Evolutionary conservation across 2,113 vertebrate species (phyloP).

Genomic region (Tragulus kanchil): DNA sequence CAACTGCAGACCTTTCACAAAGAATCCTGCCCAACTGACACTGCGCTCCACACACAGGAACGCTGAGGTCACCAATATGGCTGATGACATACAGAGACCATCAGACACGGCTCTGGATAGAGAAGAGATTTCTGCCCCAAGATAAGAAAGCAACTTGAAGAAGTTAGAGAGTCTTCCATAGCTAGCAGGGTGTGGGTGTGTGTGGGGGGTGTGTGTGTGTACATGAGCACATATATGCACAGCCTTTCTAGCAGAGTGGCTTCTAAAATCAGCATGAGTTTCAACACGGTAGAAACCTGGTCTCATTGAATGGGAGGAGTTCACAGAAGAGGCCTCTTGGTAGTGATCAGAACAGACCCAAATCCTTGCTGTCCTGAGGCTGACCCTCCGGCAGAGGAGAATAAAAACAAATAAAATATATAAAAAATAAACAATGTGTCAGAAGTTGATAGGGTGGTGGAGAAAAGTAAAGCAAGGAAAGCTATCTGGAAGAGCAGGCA

Average conservation of each 20-base stretch:
- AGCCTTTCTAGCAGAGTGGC: not conserved
- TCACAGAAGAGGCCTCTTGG: not conserved
- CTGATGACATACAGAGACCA: not conserved
- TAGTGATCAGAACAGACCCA: not conserved
- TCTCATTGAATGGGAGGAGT: not conserved
- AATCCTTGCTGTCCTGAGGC: not conserved
- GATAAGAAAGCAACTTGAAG: not conserved
- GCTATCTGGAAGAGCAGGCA: not conserved
- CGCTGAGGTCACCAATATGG: not conserved
- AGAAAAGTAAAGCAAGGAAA: not conserved
- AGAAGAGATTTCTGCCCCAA: not conserved
- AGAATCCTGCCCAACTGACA: not conserved
- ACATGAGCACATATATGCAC: no score
- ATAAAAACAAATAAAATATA: not conserved
- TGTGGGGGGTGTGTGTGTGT: no score
- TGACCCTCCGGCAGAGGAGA: not conserved
- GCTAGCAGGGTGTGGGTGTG: no score
- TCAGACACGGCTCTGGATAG: not conserved
- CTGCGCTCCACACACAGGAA: slow-evolving; percentile 11
- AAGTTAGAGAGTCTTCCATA: not conserved
- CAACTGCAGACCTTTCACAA: not conserved
- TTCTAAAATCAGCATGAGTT: not conserved
- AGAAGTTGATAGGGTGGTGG: not conserved
- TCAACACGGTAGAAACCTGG: not conserved
- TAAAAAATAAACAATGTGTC: not conserved